Evolutionary conservation across 1,140 invertebrate species (phyloP), one percentile per base, ranked within the genome.

Genomic region (Araneus ventricosus): DNA sequence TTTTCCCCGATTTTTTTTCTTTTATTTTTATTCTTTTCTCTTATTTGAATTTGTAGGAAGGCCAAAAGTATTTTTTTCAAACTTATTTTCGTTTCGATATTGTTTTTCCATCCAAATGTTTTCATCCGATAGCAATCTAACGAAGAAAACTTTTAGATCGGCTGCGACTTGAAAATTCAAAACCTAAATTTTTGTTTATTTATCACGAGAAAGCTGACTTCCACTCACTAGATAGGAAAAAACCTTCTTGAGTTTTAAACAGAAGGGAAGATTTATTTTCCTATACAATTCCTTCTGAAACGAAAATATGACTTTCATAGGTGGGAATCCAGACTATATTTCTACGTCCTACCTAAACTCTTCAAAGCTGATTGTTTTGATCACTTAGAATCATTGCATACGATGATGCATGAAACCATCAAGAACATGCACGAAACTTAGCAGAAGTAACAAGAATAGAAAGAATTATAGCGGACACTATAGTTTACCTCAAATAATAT

Each of bases 131-230:
- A 75, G 27, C 10, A 75, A 75, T 75, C 67, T 75, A 67, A 67
- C 63, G 10, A n/a, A 67, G 27, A 67, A 30, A 30, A 10, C 30
- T 75, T n/a, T 75, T 34, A 75, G 67, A 34, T 75, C 67, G 34
- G 67, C 67, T 75, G 67, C 20, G 67, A 67, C 63, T 67, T 67
- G 63, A 67, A 67, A 67, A 67, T 67, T 67, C 63, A 67, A 75
- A 75, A 75, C 30, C 67, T 17, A 75, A 75, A 37, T 22, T 75
- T 75, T 75, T 30, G 10, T 75, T n/a, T n/a, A n/a, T n/a, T 17
- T 75, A 20, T 34, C 22, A 30, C 14, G 30, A 34, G 20, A 75
- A 34, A 34, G 30, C 30, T 75, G 34, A 30, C 4, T 75, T 75
- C 30, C 67, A 75, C 67, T 75, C 67, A 75, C 27, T 75, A 75